These are phyloP conservation scores for Subacronicta megacephala DNA, from an alignment of 2,888 invertebrate species.

Conservation along the genomic window DNA sequence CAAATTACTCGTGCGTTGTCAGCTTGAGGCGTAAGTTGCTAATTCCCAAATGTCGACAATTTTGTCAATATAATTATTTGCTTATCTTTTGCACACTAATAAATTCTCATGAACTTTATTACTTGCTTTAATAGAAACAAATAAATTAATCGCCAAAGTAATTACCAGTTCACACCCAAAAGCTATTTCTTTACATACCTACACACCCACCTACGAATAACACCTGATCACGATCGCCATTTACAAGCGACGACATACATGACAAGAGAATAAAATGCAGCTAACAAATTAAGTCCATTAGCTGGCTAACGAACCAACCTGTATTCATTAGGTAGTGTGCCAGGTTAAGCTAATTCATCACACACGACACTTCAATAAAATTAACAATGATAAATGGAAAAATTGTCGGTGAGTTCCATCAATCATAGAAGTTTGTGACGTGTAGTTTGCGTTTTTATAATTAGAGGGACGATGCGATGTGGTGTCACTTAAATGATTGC, in stretches of 20 bases:
- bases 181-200: slow-evolving; percentile 34
- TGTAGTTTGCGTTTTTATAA: slow-evolving; percentile 56
- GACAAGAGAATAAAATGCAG: slow-evolving; percentile 51
- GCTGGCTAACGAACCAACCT: slow-evolving; percentile 61
- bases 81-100: too few species aligned
- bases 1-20: too few species aligned
- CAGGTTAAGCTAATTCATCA: slow-evolving; percentile 76
- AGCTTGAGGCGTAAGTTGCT: too few species aligned
- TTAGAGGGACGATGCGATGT: slow-evolving; percentile 59
- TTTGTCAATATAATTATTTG: too few species aligned
- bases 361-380: slow-evolving; percentile 84
- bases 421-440: slow-evolving; percentile 81
- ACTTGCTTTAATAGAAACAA: slow-evolving; percentile 10
- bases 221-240: slow-evolving; percentile 42
- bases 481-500: slow-evolving; percentile 24
- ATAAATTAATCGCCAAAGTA: slow-evolving; percentile 35
- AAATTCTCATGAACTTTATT: too few species aligned
- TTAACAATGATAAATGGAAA: slow-evolving; percentile 88
- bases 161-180: slow-evolving; percentile 39
- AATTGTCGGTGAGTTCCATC: slow-evolving; percentile 79
- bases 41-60: too few species aligned
- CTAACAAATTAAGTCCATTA: slow-evolving; percentile 61
- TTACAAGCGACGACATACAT: slow-evolving; percentile 39
- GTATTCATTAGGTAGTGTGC: slow-evolving; percentile 68
- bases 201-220: slow-evolving; percentile 37